Base-by-base conservation (phyloP, 2,888 invertebrate genomes). In the Apodemia mormo region DNA sequence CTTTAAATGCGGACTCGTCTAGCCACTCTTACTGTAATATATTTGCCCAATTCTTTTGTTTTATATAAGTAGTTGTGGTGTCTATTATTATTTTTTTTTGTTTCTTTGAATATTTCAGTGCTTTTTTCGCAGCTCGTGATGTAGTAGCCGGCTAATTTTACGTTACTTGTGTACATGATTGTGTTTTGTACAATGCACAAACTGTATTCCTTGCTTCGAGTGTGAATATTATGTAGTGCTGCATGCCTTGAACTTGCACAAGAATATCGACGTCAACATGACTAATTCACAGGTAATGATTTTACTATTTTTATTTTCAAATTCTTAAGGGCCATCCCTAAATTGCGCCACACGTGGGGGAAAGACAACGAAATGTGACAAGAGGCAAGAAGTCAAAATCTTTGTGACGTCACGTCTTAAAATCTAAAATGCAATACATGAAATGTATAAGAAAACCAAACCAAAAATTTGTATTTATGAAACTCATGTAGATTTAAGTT, bases 261-360 rank as follows among this genome's bases (percentile, higher is more conserved):
- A 74, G 81, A 82, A 78, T 88, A 87, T 83, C 76, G 86, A 82
- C 84, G 84, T 81, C 88, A 88, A 84, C 84, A 95, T 95, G 94
- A 94, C 94, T 82, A 94, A 94, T 90, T 94, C 94, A 82, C 94
- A 94, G 94, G 94, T 95, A 94, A 84, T 83, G 80, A 76, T 80
- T 80, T 84, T 85, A 82, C 80, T 45, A 45, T 49, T 14, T 49
- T 49, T 14, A 14, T 14, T 49, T 49, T 14, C 12, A 14, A 6
- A 14, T 40, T 0, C 40, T 40, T 40, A 40, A 33, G 40, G 8
- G 7, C 7, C 8, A 40, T 8, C 40, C 40, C 0, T 40, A 40
- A 40, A 40, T 40, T 40, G 8, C 40, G 40, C 8, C 40, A 40
- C 40, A 40, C 8, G 40, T 40, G 7, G 40, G 40, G 40, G 40